Percentiles rank a stretch among this genome's conserved stretches.
These are phyloP conservation scores for Cantharis lateralis DNA, from an alignment of 2,888 invertebrate species.

Conservation along the genomic window DNA sequence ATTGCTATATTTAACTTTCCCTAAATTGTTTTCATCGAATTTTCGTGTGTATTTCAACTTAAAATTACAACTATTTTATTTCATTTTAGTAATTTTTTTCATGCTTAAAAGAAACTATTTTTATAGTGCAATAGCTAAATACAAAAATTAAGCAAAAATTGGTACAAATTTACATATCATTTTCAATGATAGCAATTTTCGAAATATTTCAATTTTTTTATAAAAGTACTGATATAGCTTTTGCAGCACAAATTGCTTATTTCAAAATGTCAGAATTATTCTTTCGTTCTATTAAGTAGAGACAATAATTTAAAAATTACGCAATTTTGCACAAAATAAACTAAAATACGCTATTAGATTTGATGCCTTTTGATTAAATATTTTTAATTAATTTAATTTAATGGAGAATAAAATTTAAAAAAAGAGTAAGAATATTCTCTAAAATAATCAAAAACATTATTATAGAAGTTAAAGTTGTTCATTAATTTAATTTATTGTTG, in stretches of 20 bases:
- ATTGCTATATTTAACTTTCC: too few relatives aligned
- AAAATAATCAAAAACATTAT: background rate
- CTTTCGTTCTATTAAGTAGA: background rate
- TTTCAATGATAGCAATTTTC: background rate
- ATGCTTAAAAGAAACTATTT: background rate
- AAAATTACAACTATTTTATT: background rate
- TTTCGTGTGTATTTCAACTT: background rate
- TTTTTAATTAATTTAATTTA: background rate
- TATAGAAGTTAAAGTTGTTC: background rate
- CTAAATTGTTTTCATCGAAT: background rate
- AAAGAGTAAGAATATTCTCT: background rate
- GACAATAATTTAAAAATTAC: background rate
- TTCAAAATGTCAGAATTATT: background rate
- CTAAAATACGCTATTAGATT: background rate
- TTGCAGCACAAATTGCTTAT: background rate
- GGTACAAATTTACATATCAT: slow-evolving; percentile 19
- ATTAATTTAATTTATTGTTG: background rate
- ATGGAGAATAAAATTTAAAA: background rate
- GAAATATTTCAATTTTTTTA: background rate
- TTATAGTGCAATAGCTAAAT: background rate
- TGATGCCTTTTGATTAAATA: background rate
- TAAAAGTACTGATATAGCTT: background rate
- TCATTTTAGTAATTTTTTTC: background rate
- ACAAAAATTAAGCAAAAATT: slow-evolving; percentile 1
- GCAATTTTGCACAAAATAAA: background rate